Evolutionary conservation across 2,797 vertebrate species (phyloP).

Genomic region (Muscicapa striata): DNA sequence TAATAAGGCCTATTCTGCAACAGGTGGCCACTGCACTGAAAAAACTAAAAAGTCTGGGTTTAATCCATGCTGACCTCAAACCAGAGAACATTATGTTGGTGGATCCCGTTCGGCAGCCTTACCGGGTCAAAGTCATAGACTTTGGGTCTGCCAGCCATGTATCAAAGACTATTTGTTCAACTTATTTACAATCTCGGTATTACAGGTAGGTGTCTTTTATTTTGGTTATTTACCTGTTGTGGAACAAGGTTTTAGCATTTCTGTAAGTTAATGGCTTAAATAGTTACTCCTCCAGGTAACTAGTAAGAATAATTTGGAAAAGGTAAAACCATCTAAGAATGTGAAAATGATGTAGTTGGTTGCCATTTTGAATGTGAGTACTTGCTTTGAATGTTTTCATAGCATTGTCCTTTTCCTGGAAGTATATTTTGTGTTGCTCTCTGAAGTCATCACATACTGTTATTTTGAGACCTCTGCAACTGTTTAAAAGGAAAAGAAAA

Average conservation of each 20-base stretch:
- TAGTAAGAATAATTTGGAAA: neutral
- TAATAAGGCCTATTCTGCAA: constrained; percentile 96
- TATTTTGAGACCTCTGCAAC: neutral
- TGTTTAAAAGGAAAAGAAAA: neutral
- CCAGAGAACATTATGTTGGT: constrained; percentile 99
- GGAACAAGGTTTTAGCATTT: neutral
- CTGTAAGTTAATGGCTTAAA: neutral
- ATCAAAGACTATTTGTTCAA: constrained; percentile 99
- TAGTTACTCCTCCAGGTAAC: neutral
- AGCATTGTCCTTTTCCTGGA: neutral
- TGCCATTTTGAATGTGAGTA: neutral
- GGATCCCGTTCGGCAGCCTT: constrained; percentile 96
- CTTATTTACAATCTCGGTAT: constrained; percentile 98
- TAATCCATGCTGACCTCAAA: constrained; percentile 99
- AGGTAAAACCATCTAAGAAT: neutral
- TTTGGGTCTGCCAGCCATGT: constrained; percentile 99
- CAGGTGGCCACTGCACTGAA: constrained; percentile 98
- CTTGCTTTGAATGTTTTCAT: neutral
- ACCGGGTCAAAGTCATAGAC: constrained; percentile 98
- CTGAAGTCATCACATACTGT: neutral
- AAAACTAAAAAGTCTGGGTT: constrained; percentile 96
- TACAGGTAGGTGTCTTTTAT: constrained; percentile 87
- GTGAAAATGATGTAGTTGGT: neutral
- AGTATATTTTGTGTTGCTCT: neutral
- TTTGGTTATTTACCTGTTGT: neutral